Evolutionary conservation across 35 echinoderm and acorn worm species (phyloP), one percentile per base, ranked within the genome.

Genomic region (Nesometra sesokonis): DNA sequence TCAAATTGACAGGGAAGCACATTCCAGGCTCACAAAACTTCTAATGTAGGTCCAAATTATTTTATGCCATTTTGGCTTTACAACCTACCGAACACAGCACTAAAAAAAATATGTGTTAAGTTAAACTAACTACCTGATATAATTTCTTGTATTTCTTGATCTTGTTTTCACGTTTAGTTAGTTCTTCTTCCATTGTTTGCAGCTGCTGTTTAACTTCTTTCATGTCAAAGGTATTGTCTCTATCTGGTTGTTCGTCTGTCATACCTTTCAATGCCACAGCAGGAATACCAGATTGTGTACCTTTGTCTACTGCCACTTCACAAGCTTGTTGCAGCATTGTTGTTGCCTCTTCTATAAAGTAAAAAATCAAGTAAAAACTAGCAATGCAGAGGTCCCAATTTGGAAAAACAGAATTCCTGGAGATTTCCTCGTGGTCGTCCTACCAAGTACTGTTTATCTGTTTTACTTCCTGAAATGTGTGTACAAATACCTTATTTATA

Each of bases 141-240:
- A 88, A 5, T 29, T 34, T 77, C 79, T 94, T 86, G 46, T 94
- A 94, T 11, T 88, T 85, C 19, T 30, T 32, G 31, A 87, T 47
- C 77, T 88, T 91, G 15, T 80, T 30, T 32, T 90, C 88, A 32
- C 96, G 87, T 36, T 94, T 90, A 17, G 87, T 78, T 32, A 99
- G 40, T 80, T 94, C 93, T 83, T 77, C 76, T 30, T 90, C 85
- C 79, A 99, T 84, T 23, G 84, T 87, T 0, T 40, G 82, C 47
- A 99, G 47, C 82, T 99, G 92, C 78, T 77, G 35, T 35, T 77
- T 78, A 81, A 97, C 80, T 83, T 97, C 94, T 33, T 88, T 89
- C 80, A 90, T 87, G 76, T 97, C 91, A 84, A 97, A 87, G 17
- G 94, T 93, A 32, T 88, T 87, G 37, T 93, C 94, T 23, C 88